These are phyloP conservation scores for Batillaria attramentaria DNA, from an alignment of 1,140 invertebrate species.

Conservation along the genomic window DNA sequence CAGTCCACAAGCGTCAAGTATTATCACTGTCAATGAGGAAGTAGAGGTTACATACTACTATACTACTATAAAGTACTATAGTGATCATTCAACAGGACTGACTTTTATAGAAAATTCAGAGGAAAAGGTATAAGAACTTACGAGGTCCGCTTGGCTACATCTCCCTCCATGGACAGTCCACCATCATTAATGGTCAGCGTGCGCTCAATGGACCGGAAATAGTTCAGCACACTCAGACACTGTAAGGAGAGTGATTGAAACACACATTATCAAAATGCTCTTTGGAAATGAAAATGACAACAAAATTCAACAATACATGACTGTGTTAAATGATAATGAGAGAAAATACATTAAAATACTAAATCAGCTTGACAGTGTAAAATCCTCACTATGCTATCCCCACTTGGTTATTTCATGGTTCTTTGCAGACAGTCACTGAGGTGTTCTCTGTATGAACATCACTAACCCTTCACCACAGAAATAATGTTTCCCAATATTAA, in stretches of 20 bases:
- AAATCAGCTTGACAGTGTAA: too few species aligned
- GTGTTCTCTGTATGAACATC: too few species aligned
- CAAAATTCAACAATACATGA: not conserved
- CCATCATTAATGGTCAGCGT: slow-evolving; percentile 71
- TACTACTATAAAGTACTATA: too few species aligned
- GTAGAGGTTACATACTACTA: too few species aligned
- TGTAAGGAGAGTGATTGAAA: slow-evolving; percentile 38
- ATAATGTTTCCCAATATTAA: too few species aligned
- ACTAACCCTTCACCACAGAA: too few species aligned
- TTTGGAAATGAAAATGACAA: not conserved
- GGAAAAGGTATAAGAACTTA: slow-evolving; percentile 27
- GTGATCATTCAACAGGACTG: not conserved
- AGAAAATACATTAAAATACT: not conserved
- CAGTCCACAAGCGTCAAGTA: too few species aligned
- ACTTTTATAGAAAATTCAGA: not conserved
- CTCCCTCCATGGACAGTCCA: slow-evolving; percentile 65
- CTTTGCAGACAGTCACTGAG: too few species aligned
- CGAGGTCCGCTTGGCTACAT: slow-evolving; percentile 51
- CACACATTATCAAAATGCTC: not conserved
- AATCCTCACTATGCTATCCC: too few species aligned
- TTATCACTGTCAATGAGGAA: too few species aligned
- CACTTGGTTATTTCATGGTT: too few species aligned
- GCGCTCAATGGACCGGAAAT: slow-evolving; percentile 72
- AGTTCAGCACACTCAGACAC: slow-evolving; percentile 70
- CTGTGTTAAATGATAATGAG: not conserved